A percentile compares a stretch with the other conserved stretches of the same genome.
Conservation (phyloP, 2,113 vertebrate species). For the Dromiciops gliroides region DNA sequence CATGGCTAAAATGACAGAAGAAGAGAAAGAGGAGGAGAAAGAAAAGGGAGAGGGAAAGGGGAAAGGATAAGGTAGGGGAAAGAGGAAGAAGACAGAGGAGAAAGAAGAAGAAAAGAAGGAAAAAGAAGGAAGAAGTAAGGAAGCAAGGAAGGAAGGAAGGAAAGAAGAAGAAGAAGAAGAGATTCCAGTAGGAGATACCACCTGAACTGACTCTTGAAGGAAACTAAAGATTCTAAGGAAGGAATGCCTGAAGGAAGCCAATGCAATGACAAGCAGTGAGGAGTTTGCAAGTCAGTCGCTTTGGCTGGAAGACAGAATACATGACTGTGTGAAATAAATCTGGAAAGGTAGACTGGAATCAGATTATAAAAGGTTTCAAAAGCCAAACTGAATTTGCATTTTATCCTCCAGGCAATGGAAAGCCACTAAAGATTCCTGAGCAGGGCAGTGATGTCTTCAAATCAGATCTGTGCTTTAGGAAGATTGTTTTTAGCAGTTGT, state of each 20-base stretch:
- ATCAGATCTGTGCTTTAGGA: background rate
- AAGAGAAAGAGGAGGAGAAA: no score
- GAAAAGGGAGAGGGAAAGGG: no score
- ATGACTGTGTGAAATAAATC: background rate
- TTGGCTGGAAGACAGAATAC: background rate
- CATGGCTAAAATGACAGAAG: background rate
- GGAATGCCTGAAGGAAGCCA: background rate
- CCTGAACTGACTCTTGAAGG: no score
- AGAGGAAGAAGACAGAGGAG: no score
- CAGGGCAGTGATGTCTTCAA: background rate
- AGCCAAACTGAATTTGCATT: background rate
- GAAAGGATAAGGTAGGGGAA: no score
- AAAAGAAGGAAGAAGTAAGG: no score
- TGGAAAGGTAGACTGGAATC: background rate
- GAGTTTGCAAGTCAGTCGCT: background rate
- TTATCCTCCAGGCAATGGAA: background rate
- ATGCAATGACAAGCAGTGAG: background rate
- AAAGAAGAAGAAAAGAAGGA: no score
- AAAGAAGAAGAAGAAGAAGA: no score
- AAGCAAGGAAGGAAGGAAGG: no score
- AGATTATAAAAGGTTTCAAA: background rate
- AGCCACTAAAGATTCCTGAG: background rate
- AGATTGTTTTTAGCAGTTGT: background rate
- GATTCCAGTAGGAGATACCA: no score
- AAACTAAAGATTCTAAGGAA: background rate